Base-by-base conservation (phyloP, 1,140 invertebrate species). In the Tribolium madens region DNA sequence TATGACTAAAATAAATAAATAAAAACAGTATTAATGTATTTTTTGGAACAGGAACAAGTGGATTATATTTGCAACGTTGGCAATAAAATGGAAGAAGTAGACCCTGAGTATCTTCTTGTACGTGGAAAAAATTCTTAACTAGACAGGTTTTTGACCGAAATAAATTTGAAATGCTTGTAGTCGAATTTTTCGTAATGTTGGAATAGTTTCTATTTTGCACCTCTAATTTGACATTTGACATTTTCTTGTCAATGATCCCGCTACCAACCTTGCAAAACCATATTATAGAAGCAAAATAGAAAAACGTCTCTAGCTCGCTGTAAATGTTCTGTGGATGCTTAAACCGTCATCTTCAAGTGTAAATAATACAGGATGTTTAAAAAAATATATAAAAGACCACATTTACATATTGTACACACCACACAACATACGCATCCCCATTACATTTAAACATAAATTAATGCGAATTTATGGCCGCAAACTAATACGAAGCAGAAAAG, bases 1-100 rank as follows among this genome's bases (percentile, higher is more conserved):
- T 26, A 5, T 26, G 21, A 26, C n/a, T 26, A 26, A 26, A 26
- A 26, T 4, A 26, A 26, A 21, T 4, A 21, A 21, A 1, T 26
- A 68, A 15, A 36, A 42, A n/a, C 36, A 26, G 47, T 31, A 21
- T 71, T 68, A 17, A 50, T 73, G 17, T 70, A 36, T 60, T 71
- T 77, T 73, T 73, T 68, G 71, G 26, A 76, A 68, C 75, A 83
- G 80, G 79, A 83, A 70, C 79, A 83, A 64, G 79, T 79, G 82
- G 82, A 82, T 74, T 82, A 77, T 78, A 83, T 83, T 79, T 83
- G 82, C 82, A 83, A 78, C 77, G 78, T 83, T 70, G 82, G 82
- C 26, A 78, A 75, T 73, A 73, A 53, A 52, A 73, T 57, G 71
- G 71, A 73, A 42, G 48, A 73, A 36, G 17, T 21, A 53, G 52